Evolutionary conservation across 23 tunicate species (phyloP).

Genomic region (Trididemnum nubilum): DNA sequence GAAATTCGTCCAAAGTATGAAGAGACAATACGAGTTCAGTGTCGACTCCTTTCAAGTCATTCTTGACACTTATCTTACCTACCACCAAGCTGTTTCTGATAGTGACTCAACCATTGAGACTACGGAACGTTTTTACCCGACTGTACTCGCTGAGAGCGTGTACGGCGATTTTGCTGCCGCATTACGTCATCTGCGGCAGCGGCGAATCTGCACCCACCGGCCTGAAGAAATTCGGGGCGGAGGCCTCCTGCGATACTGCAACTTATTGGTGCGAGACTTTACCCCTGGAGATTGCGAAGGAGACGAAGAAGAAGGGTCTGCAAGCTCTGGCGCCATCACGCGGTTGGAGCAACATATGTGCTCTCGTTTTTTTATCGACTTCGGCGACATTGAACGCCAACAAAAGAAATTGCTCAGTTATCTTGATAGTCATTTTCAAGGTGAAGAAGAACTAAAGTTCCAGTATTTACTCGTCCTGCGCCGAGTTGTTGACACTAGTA

Average conservation of each 20-base stretch:
- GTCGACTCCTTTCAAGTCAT: constrained; percentile 91
- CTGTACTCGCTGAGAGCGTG: constrained; percentile 92
- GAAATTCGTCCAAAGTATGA: constrained; percentile 92
- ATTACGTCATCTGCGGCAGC: constrained; percentile 66
- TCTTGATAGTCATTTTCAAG: constrained; percentile 76
- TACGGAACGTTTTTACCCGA: constrained; percentile 61
- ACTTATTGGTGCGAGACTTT: constrained; percentile 83
- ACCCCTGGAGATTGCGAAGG: constrained; percentile 59
- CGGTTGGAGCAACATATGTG: constrained; percentile 93
- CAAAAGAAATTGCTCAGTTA: constrained; percentile 77
- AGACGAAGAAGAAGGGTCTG: background rate
- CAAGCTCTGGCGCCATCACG: constrained; percentile 30
- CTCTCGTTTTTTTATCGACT: constrained; percentile 98
- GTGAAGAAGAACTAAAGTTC: constrained; percentile 92
- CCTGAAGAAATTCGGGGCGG: constrained; percentile 99
- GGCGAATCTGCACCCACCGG: constrained; percentile 83
- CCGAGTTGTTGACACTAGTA: constrained; percentile 74
- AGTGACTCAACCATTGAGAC: constrained; percentile 4
- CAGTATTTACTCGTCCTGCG: constrained; percentile 75
- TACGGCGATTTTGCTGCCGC: constrained; percentile 89
- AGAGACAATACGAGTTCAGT: constrained; percentile 94
- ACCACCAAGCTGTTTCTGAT: constrained; percentile 23
- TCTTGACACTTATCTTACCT: constrained; percentile 67
- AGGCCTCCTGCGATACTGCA: constrained; percentile 96
- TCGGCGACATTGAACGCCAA: constrained; percentile 84